Conservation (phyloP, 2,113 vertebrate genomes). For the Dissostichus mawsoni region DNA sequence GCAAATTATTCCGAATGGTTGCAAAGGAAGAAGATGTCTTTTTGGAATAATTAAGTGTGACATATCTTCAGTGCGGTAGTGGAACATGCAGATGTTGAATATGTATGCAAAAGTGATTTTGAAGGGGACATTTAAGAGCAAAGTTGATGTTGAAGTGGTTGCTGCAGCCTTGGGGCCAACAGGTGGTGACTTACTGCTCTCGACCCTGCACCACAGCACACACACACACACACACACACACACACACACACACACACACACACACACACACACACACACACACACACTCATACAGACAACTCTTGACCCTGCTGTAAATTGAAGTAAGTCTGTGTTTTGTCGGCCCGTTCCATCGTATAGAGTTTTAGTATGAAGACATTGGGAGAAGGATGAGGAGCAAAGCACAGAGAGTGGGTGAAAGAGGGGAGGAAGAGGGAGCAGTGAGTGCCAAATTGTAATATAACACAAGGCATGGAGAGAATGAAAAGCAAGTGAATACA, state of each 20-base stretch:
- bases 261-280: background rate
- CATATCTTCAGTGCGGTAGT: constrained; percentile 4
- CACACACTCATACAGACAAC: background rate
- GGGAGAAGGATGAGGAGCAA: constrained; percentile 10
- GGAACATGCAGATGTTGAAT: constrained; percentile 10
- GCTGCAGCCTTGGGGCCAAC: constrained; percentile 37
- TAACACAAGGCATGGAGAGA: constrained; percentile 44
- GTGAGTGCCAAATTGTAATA: constrained; percentile 23
- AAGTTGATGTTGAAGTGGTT: constrained; percentile 44
- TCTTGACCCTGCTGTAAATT: constrained; percentile 30
- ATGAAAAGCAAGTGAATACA: constrained; percentile 68
- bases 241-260: background rate
- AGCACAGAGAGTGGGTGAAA: background rate
- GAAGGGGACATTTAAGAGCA: constrained; percentile 34
- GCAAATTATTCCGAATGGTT: constrained; percentile 16
- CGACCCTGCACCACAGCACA: constrained; percentile 20
- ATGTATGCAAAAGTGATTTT: constrained; percentile 25
- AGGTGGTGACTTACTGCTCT: constrained; percentile 39
- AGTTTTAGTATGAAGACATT: constrained; percentile 33
- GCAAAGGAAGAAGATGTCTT: constrained; percentile 30
- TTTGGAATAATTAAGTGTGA: constrained; percentile 36
- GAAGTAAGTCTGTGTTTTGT: constrained; percentile 36
- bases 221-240: constrained; percentile 4
- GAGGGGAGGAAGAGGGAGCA: background rate
- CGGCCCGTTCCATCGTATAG: background rate